These are phyloP conservation scores for Rhadina sibilatrix DNA, from an alignment of 2,113 vertebrate species.

Conservation along the genomic window DNA sequence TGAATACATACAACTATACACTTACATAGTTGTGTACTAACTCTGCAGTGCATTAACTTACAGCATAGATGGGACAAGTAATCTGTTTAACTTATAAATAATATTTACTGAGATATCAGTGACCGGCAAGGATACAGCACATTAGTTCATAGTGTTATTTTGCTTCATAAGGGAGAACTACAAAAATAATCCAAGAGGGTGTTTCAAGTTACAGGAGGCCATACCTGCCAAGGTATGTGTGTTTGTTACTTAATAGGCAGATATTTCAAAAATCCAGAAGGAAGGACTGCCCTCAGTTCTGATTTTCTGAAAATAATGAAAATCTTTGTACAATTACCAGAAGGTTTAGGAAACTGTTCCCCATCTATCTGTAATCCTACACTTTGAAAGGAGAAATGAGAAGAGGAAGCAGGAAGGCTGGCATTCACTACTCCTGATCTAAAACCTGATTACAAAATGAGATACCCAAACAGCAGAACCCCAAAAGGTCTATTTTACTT, in stretches of 20 bases:
- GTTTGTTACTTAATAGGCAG: neutral
- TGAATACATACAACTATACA: neutral
- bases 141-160: neutral
- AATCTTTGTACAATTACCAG: neutral
- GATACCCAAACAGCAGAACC: neutral
- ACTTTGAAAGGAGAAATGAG: neutral
- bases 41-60: neutral
- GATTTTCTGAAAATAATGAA: neutral
- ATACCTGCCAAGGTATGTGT: neutral
- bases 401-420: neutral
- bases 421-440: neutral
- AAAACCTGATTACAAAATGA: neutral
- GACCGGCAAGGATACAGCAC: neutral
- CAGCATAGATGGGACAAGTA: neutral
- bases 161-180: neutral
- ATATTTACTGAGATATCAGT: neutral
- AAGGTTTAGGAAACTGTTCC: neutral
- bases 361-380: neutral
- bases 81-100: neutral
- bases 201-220: neutral
- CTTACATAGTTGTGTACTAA: neutral
- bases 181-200: neutral
- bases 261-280: neutral
- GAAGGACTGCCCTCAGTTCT: neutral
- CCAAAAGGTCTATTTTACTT: neutral